Evolutionary conservation across 23 tunicate genomes (phyloP).

Genomic region (Trididemnum nubilum): DNA sequence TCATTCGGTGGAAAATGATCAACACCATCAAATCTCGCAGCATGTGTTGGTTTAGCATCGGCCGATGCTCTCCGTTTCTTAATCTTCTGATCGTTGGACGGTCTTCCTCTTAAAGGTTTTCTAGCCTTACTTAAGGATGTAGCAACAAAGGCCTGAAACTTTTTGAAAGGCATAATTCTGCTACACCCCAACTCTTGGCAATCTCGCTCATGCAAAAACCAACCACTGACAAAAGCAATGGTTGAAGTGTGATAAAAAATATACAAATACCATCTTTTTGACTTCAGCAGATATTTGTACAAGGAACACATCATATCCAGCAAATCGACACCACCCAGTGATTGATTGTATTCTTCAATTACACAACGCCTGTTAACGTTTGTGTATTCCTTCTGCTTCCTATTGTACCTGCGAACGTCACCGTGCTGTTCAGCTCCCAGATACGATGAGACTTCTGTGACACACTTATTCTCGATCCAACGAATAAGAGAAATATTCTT

Average conservation of each 20-base stretch:
- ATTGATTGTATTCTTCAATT: background rate
- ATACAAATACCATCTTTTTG: constrained; percentile 14
- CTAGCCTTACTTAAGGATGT: background rate
- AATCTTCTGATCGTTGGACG: background rate
- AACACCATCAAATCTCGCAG: background rate
- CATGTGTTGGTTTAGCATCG: background rate
- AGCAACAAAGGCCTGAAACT: constrained; percentile 6
- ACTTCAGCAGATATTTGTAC: constrained; percentile 1
- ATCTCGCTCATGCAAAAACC: constrained; percentile 11
- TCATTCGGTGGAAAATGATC: background rate
- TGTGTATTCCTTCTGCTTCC: constrained; percentile 1
- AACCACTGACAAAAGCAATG: constrained; percentile 6
- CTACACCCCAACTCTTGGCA: background rate
- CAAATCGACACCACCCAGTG: constrained; percentile 17
- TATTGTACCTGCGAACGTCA: constrained; percentile 1
- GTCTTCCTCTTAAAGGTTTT: background rate
- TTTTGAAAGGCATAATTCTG: background rate
- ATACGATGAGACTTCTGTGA: constrained; percentile 1
- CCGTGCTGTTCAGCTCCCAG: constrained; percentile 1
- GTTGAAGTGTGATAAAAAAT: constrained; percentile 12
- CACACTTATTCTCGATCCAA: constrained; percentile 20
- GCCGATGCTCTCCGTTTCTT: background rate
- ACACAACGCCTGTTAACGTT: background rate
- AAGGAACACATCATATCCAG: constrained; percentile 12
- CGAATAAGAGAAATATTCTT: constrained; percentile 5